Evolutionary conservation across 2,888 invertebrate species (phyloP).

Genomic region (Serrognathus titanus): DNA sequence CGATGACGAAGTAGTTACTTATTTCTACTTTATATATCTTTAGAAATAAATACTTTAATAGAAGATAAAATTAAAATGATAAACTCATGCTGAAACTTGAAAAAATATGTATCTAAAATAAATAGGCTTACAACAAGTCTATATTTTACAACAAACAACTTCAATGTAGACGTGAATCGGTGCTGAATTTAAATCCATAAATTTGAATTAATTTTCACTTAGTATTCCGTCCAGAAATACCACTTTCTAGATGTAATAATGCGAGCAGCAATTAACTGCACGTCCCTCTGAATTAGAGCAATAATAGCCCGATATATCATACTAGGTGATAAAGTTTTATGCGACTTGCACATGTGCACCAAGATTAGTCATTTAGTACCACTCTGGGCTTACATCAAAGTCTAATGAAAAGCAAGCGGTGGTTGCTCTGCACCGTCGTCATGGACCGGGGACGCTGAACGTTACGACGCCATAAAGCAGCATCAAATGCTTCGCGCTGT

Average conservation of each 20-base stretch:
- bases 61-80: too few relatives aligned
- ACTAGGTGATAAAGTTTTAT: conserved; percentile 10
- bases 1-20: too few relatives aligned
- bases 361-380: conserved; percentile 3
- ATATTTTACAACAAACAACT: too few relatives aligned
- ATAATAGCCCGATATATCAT: conserved; percentile 19
- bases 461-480: background rate
- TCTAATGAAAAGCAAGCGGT: conserved; percentile 1
- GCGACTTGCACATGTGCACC: conserved; percentile 5
- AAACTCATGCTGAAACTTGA: too few relatives aligned
- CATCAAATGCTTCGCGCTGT: background rate
- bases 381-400: conserved; percentile 1
- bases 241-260: background rate
- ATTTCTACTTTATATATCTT: too few relatives aligned
- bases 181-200: background rate
- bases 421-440: background rate
- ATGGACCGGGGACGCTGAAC: background rate
- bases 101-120: too few relatives aligned
- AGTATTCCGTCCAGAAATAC: background rate
- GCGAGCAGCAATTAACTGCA: background rate
- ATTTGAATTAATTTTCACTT: background rate
- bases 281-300: background rate
- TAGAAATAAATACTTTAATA: too few relatives aligned
- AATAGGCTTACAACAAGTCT: too few relatives aligned
- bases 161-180: too few relatives aligned